Base-by-base conservation (phyloP, 2,888 invertebrate genomes). In the Nomada lathburiana region DNA sequence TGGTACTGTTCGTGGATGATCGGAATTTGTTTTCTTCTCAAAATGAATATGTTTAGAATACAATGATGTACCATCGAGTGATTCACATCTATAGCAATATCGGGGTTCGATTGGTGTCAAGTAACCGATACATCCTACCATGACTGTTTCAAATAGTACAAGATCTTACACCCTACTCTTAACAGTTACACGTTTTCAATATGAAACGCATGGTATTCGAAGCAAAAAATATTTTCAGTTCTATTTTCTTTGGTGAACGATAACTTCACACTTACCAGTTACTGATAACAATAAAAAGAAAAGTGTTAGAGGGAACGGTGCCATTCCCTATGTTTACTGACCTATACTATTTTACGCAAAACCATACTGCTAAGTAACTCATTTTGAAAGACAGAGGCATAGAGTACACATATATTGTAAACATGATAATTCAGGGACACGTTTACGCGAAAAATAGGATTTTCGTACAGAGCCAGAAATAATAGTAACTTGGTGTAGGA, bases 191-290 rank as follows among this genome's bases (percentile, higher is more conserved):
- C 50, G 60, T 67, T 62, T 59, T 11, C 36, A 70, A 20, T 59
- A 67, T 11, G 23, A 53, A 47, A 44, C 47, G 16, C 13, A 47
- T 47, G n/a, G 53, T 29, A 65, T 23, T 62, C 71, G 57, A 76
- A 59, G 53, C 26, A 70, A 29, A 60, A 71, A 26, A 60, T 67
- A 81, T 44, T 63, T 23, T 76, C 57, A 62, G 26, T 77, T 65
- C 63, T 72, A 75, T 74, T 69, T 73, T 89, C 89, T 88, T 89
- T 88, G 88, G 89, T 84, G 64, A 64, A 79, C 84, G 65, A 70
- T 71, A 79, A 60, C 89, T 89, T 77, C 85, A 88, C 77, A 50
- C 65, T 73, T 26, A 63, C 70, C 44, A 13, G 42, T 76, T 74
- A 60, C 63, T 60, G 23, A 60, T 52, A 72, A 62, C 60, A 74